Evolutionary conservation across 2,797 vertebrate genomes (phyloP).

Genomic region (Chromobotia macracanthus): DNA sequence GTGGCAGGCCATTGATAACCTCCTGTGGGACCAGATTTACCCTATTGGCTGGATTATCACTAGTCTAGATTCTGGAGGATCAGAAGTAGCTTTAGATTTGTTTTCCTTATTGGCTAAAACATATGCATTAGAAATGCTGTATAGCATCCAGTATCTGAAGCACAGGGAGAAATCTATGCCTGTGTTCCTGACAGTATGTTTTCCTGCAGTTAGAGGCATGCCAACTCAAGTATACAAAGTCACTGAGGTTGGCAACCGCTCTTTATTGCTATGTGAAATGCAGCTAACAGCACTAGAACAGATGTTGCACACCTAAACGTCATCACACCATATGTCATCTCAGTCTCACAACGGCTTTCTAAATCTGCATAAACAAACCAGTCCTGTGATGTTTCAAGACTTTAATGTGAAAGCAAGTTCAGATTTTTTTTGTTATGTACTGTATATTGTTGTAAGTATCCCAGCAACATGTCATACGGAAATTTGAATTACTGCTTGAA

Average conservation of each 20-base stretch:
- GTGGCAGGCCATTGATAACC: not conserved
- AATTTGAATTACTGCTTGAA: not conserved
- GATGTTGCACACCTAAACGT: slow-evolving; percentile 23
- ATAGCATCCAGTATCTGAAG: not conserved
- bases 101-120: not conserved
- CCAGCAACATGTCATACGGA: no score
- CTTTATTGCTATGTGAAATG: slow-evolving; percentile 5
- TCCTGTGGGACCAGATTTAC: not conserved
- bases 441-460: no score
- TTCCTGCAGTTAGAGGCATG: slow-evolving; percentile 9
- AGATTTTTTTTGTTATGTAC: no score
- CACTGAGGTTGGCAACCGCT: slow-evolving; percentile 4
- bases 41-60: not conserved
- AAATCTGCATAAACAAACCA: not conserved
- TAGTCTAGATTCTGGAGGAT: slow-evolving; percentile 12
- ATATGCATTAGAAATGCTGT: not conserved
- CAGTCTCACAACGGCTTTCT: not conserved
- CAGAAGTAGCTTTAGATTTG: not conserved
- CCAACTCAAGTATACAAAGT: slow-evolving; percentile 29
- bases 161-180: not conserved
- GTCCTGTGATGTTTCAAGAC: no score
- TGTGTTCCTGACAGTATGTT: not conserved
- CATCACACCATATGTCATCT: slow-evolving; percentile 15
- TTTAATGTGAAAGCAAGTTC: no score
- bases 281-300: slow-evolving; percentile 23